These are phyloP conservation scores for Chymomyza costata DNA, from an alignment of 1,140 invertebrate genomes.

Conservation along the genomic window DNA sequence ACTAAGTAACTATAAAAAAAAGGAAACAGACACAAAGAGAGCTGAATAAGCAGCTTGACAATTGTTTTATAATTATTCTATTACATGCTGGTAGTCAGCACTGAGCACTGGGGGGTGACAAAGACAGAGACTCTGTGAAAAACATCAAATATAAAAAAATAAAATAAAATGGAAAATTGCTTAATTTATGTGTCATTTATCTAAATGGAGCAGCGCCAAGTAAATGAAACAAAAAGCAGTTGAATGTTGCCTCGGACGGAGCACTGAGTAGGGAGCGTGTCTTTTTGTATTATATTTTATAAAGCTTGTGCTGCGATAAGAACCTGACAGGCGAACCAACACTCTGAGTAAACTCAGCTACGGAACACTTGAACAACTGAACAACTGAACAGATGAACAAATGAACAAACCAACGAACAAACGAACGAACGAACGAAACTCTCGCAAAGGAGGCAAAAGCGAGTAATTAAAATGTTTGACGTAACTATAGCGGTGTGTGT, in stretches of 20 bases:
- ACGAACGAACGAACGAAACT: no score
- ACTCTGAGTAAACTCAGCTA: slow-evolving; percentile 32
- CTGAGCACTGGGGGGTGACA: neutral
- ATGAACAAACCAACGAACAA: no score
- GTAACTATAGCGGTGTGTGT: no score
- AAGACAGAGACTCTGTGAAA: neutral
- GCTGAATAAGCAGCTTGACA: slow-evolving; percentile 34
- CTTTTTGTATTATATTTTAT: no score
- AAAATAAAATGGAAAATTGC: slow-evolving; percentile 65
- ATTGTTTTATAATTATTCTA: slow-evolving; percentile 67
- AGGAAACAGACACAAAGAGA: neutral
- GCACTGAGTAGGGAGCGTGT: neutral
- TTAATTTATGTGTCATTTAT: slow-evolving; percentile 72
- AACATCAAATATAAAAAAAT: slow-evolving; percentile 20
- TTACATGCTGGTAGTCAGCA: slow-evolving; percentile 20
- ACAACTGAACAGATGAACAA: no score
- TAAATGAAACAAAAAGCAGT: slow-evolving; percentile 10
- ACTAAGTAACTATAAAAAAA: neutral
- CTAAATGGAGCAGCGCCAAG: slow-evolving; percentile 58
- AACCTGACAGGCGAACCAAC: slow-evolving; percentile 4
- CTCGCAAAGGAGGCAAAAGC: no score
- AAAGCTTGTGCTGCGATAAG: no score
- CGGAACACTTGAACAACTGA: no score
- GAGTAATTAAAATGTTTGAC: slow-evolving; percentile 33
- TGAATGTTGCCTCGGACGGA: slow-evolving; percentile 4